These are phyloP conservation scores for Lasioglossum zephyrum DNA, from an alignment of 2,888 invertebrate species.

Conservation along the genomic window DNA sequence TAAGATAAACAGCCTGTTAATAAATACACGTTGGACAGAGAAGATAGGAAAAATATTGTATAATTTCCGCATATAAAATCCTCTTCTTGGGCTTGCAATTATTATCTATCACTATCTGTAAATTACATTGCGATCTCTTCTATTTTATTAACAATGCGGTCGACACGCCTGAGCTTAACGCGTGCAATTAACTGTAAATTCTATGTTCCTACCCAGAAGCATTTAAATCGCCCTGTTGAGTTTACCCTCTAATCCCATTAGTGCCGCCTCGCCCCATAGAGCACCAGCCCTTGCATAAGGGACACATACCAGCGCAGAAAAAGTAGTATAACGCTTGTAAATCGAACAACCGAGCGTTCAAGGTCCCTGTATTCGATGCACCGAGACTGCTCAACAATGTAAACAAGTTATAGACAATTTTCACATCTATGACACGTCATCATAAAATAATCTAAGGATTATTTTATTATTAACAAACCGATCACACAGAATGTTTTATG, in stretches of 20 bases:
- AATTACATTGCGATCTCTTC: slow-evolving; percentile 51
- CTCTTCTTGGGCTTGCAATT: not conserved
- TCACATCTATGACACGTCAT: not conserved
- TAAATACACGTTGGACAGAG: not conserved
- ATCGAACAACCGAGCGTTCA: slow-evolving; percentile 30
- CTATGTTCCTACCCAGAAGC: slow-evolving; percentile 62
- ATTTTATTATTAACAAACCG: not conserved
- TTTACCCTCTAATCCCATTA: slow-evolving; percentile 71
- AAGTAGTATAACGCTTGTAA: slow-evolving; percentile 7
- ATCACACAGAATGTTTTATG: not conserved
- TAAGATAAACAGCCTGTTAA: not conserved
- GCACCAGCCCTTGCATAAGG: slow-evolving; percentile 14
- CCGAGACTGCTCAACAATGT: not conserved
- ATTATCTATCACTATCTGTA: slow-evolving; percentile 10
- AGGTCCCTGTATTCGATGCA: slow-evolving; percentile 16
- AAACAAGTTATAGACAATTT: not conserved
- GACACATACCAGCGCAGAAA: slow-evolving; percentile 30
- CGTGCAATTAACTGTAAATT: slow-evolving; percentile 64
- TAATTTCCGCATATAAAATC: not conserved
- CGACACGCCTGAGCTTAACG: slow-evolving; percentile 45
- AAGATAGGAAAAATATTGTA: not conserved
- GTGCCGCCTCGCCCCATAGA: slow-evolving; percentile 47
- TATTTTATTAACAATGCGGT: slow-evolving; percentile 49
- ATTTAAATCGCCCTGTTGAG: slow-evolving; percentile 66
- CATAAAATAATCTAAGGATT: not conserved